A percentile compares a stretch with the other conserved stretches of the same genome.
Conservation (phyloP, 2,888 invertebrate species). For the Pheosia gnoma region DNA sequence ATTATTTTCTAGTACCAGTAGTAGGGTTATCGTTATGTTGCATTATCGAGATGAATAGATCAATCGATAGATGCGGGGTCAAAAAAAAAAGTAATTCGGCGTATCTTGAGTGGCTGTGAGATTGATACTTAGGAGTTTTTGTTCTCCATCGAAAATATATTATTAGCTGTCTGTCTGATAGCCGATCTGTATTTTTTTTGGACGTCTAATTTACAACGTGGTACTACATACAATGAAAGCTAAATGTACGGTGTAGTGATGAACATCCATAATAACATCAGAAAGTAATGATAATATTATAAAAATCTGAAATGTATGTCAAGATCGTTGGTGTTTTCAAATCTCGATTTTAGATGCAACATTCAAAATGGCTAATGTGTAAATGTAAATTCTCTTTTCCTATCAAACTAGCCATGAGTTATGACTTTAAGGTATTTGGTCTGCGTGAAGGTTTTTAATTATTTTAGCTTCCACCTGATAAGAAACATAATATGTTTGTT, state of each 20-base stretch:
- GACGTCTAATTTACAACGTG: neutral
- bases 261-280: neutral
- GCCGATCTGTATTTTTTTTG: neutral
- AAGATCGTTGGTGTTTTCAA: too few species aligned
- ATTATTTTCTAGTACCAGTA: neutral
- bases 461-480: too few species aligned
- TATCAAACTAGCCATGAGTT: too few species aligned
- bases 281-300: too few species aligned
- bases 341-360: too few species aligned
- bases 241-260: neutral
- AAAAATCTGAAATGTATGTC: too few species aligned
- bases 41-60: constrained; percentile 3
- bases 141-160: constrained; percentile 2
- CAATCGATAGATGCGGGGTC: constrained; percentile 9
- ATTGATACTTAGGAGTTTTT: neutral
- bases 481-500: too few species aligned
- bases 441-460: too few species aligned
- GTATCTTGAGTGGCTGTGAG: constrained; percentile 1
- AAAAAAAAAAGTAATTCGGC: constrained; percentile 11
- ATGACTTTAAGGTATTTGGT: too few species aligned
- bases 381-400: too few species aligned
- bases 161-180: constrained; percentile 2
- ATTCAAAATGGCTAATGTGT: too few species aligned
- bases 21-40: neutral
- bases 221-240: neutral